These are phyloP conservation scores for Eupsittula cactorum DNA, from an alignment of 2,113 vertebrate species.

Conservation along the genomic window DNA sequence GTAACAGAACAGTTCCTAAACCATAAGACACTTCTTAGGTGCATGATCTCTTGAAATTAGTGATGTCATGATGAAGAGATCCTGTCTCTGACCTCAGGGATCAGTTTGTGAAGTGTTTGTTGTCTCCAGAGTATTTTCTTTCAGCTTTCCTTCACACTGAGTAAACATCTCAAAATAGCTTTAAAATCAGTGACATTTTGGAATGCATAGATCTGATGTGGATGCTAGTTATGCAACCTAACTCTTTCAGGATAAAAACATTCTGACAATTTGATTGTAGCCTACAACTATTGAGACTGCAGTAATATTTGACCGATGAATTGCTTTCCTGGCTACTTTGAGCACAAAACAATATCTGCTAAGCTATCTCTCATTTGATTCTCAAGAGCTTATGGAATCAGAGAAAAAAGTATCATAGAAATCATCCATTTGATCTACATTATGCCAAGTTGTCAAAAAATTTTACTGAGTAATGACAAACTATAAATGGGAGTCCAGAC, in stretches of 20 bases:
- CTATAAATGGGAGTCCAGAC: not conserved
- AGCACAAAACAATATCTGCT: not conserved
- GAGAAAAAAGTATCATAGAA: not conserved
- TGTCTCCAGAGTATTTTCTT: not conserved
- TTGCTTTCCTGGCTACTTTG: not conserved
- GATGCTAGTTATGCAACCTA: not conserved
- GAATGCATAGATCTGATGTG: not conserved
- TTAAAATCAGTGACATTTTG: slow-evolving; percentile 32
- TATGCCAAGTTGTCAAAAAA: not conserved
- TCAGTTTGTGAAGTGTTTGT: not conserved
- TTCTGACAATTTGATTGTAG: not conserved
- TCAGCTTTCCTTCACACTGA: not conserved
- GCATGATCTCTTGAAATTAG: not conserved
- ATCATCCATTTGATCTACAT: not conserved
- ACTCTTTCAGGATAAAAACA: not conserved
- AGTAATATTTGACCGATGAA: not conserved
- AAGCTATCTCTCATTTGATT: not conserved
- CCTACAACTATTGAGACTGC: not conserved
- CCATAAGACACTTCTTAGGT: not conserved
- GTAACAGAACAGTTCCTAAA: not conserved
- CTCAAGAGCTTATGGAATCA: not conserved
- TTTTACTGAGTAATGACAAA: not conserved
- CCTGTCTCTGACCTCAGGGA: not conserved
- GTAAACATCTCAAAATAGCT: not conserved
- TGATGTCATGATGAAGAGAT: not conserved